These are phyloP conservation scores for Chloropsis cyanopogon DNA, from an alignment of 2,113 vertebrate genomes.

Conservation along the genomic window DNA sequence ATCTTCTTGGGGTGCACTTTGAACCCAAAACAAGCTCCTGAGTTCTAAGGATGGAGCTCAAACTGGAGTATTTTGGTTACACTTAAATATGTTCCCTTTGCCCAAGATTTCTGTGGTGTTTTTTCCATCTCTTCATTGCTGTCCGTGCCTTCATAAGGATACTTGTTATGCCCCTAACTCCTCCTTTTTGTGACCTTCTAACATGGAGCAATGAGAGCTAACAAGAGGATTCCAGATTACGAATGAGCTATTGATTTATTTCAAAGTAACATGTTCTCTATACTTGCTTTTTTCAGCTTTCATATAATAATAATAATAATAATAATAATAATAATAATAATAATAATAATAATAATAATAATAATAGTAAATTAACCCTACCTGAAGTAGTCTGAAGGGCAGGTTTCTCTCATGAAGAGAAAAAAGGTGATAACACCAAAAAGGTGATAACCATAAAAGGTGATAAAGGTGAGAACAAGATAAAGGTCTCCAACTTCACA, in stretches of 20 bases:
- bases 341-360: not conserved
- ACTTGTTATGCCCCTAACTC: not conserved
- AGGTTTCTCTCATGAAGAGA: not conserved
- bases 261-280: not conserved
- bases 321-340: not conserved
- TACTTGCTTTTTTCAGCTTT: not conserved
- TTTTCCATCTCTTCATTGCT: not conserved
- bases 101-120: not conserved
- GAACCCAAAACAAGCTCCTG: not conserved
- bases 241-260: not conserved
- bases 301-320: not conserved
- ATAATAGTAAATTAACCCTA: not conserved
- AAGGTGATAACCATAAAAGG: no score
- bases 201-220: not conserved
- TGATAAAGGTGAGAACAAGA: no score
- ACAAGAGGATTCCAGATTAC: not conserved
- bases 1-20: not conserved
- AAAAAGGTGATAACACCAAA: not conserved
- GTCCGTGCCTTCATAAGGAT: not conserved
- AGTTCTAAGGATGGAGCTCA: not conserved
- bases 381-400: not conserved
- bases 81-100: not conserved
- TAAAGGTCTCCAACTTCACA: not conserved
- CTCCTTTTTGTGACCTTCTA: not conserved
- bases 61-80: not conserved